Percentiles rank a stretch among this genome's conserved stretches.
Evolutionary conservation across 2,113 vertebrate genomes (phyloP).

Genomic region (Tychaedon coryphoeus): DNA sequence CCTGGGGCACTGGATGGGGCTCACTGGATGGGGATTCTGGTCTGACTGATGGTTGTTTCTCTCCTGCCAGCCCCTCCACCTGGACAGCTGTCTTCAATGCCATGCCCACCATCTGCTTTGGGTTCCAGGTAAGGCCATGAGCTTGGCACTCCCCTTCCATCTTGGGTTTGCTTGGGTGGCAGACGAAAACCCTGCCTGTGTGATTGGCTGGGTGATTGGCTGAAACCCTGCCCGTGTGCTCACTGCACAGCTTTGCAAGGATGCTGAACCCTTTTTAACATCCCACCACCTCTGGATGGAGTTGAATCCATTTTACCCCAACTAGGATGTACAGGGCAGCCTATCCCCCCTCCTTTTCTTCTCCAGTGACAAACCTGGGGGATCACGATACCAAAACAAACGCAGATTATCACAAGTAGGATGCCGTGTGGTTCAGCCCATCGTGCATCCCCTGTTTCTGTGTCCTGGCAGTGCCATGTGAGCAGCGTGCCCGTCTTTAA

Average conservation of each 20-base stretch:
- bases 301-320: neutral
- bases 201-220: neutral
- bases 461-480: conserved; percentile 85
- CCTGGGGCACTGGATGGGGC: rapidly evolving
- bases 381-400: rapidly evolving
- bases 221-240: neutral
- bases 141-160: neutral
- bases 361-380: neutral
- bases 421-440: neutral
- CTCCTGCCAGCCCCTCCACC: conserved; percentile 80
- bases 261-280: neutral
- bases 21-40: neutral
- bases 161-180: neutral
- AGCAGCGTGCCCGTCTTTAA: conserved; percentile 95
- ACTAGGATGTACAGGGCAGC: neutral
- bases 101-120: conserved; percentile 94
- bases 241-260: neutral
- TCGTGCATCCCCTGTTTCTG: neutral
- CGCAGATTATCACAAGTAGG: rapidly evolving
- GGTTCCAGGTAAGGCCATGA: conserved; percentile 82
- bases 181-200: neutral
- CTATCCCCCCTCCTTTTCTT: neutral
- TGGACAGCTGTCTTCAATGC: conserved; percentile 92
- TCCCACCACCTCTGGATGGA: neutral
- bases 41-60: neutral